Evolutionary conservation across 2,113 vertebrate species (phyloP).

Genomic region (Dipodomys stephensi): DNA sequence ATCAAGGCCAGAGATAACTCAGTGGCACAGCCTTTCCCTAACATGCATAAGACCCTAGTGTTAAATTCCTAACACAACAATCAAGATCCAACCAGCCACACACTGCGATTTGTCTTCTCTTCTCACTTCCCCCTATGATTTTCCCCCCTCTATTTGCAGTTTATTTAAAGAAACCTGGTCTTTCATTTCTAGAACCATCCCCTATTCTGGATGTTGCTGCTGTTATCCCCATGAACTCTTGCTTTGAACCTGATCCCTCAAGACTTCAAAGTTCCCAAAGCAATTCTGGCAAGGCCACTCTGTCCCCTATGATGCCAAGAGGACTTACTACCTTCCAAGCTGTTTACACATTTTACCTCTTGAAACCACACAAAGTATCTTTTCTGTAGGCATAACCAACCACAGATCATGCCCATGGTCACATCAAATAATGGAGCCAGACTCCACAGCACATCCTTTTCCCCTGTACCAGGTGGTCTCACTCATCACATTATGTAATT

Average conservation of each 20-base stretch:
- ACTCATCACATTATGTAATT: not conserved
- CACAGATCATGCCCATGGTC: not conserved
- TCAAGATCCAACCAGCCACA: not conserved
- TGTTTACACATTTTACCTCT: not conserved
- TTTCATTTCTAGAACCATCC: not conserved
- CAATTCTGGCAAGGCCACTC: not conserved
- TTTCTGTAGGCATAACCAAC: not conserved
- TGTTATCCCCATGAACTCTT: not conserved
- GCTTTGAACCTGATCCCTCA: not conserved
- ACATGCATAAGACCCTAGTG: too few relatives aligned
- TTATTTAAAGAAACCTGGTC: constrained; percentile 2
- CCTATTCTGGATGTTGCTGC: constrained; percentile 26
- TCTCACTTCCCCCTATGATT: not conserved
- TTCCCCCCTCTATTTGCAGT: not conserved
- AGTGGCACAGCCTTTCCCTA: too few relatives aligned
- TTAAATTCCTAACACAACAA: too few relatives aligned
- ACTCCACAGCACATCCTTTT: not conserved
- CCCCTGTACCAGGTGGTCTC: not conserved
- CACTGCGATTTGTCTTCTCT: not conserved
- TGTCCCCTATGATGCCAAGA: not conserved
- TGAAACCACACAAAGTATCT: not conserved
- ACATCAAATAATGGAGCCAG: not conserved
- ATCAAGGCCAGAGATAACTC: too few relatives aligned
- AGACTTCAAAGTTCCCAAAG: constrained; percentile 7
- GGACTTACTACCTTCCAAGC: not conserved